phyloP scores from a whole-genome alignment of 2,797 vertebrate genomes.

The Acanthiza pusilla region DNA sequence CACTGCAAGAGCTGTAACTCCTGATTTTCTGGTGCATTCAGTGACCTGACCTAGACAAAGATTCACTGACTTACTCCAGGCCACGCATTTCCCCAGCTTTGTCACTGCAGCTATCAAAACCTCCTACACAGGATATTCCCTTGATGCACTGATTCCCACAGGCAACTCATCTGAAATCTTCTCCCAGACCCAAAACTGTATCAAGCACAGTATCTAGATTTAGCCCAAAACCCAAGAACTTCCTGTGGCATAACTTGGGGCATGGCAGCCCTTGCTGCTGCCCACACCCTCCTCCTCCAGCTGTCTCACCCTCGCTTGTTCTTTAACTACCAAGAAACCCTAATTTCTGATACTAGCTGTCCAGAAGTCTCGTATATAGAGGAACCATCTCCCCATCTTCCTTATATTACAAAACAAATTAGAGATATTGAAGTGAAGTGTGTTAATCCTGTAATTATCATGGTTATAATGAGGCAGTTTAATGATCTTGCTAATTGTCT shows the following conservation, averaged over 20 bases:
- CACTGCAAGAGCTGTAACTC: background rate
- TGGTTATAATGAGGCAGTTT: slow-evolving; percentile 60
- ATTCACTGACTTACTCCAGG: background rate
- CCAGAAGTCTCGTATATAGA: background rate
- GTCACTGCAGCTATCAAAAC: background rate
- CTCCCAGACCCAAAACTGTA: background rate
- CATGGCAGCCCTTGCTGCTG: background rate
- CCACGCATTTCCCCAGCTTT: background rate
- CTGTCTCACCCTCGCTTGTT: background rate
- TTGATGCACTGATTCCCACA: background rate
- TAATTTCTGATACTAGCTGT: background rate
- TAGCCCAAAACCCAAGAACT: background rate
- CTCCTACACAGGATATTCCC: background rate
- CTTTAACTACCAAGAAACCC: background rate
- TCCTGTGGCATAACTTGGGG: background rate
- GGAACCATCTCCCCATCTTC: background rate
- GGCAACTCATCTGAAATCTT: background rate
- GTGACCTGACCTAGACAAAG: background rate
- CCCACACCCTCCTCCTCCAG: background rate
- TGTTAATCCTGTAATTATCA: slow-evolving; percentile 61
- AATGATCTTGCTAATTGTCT: slow-evolving; percentile 59
- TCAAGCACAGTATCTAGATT: background rate
- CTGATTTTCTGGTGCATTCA: background rate
- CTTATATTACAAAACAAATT: slow-evolving; percentile 55
- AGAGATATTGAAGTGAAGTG: slow-evolving; percentile 50